Evolutionary conservation across 92 coral and sea anemone genomes (phyloP).

Genomic region (Heliopora coerulea): DNA sequence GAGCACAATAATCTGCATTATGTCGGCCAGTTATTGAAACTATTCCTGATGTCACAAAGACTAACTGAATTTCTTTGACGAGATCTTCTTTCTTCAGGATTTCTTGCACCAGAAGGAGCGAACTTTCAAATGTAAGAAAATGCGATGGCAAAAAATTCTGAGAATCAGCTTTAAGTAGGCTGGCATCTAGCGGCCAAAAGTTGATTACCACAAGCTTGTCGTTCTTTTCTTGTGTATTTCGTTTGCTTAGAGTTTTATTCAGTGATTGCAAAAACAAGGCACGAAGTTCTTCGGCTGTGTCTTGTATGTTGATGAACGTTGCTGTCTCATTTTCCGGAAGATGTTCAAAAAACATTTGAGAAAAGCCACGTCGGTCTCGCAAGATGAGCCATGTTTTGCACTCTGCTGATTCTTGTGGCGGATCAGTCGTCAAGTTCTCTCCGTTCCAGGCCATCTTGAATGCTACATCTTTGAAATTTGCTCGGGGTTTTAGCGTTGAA

Average conservation of each 20-base stretch:
- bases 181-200: conserved; percentile 55
- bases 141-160: conserved; percentile 40
- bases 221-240: not conserved
- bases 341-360: too few relatives aligned
- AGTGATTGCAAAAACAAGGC: not conserved
- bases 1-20: not conserved
- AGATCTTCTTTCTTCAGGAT: not conserved
- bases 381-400: too few relatives aligned
- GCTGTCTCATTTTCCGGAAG: too few relatives aligned
- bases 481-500: not conserved
- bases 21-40: not conserved
- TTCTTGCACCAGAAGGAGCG: conserved; percentile 33
- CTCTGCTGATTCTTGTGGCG: too few relatives aligned
- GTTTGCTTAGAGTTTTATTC: not conserved
- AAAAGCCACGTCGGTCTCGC: too few relatives aligned
- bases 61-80: conserved; percentile 18
- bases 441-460: conserved; percentile 49
- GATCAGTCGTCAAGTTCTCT: not conserved
- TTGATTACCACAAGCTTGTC: conserved; percentile 43
- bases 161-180: not conserved
- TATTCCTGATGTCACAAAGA: conserved; percentile 34
- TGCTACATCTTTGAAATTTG: conserved; percentile 25
- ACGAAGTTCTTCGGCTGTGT: too few relatives aligned
- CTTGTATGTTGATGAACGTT: too few relatives aligned
- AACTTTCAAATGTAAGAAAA: conserved; percentile 36